Evolutionary conservation across 2,888 invertebrate genomes (phyloP), one percentile per base, ranked within the genome.

Genomic region (Therioaphis trifolii): DNA sequence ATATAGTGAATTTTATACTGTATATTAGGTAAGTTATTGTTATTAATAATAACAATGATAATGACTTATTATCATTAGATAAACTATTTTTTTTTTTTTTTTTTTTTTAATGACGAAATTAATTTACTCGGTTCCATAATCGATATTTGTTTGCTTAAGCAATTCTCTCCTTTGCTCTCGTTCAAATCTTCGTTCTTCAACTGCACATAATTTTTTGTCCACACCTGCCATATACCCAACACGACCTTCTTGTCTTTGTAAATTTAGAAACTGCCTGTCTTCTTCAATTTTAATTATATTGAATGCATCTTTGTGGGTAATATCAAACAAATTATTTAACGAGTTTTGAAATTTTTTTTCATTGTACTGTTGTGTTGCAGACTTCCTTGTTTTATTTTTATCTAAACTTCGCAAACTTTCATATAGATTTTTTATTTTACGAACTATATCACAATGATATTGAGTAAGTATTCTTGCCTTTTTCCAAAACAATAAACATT

Each of bases 391-490:
- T 35, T 35, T 35, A 35, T 7, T 35, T 35, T 35, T n/a, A 35
- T 35, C 35, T 35, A 35, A 35, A 35, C 35, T 35, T 35, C 3
- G 7, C 35, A 3, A 35, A 35, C 35, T 5, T 5, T 35, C 35
- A 7, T 35, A 35, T 7, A 35, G 7, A 5, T 5, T 35, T 35
- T 35, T 35, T 3, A 35, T 35, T 35, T 35, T 35, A 5, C 35
- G 7, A 35, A 35, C 35, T 35, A 35, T 35, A 35, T 35, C 7
- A 63, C 61, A 63, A 63, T 63, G 63, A 63, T 63, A 63, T 63
- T 63, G 63, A 63, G 29, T 63, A 63, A 29, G 63, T 63, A 63
- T 63, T 63, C 29, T 63, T 63, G 63, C 29, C 29, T 63, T 63
- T 63, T 63, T 63, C 63, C 63, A 29, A 63, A 63, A 29, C 29